Evolutionary conservation across 2,888 invertebrate genomes (phyloP), one percentile per base, ranked within the genome.

Genomic region (Melieria omissa): DNA sequence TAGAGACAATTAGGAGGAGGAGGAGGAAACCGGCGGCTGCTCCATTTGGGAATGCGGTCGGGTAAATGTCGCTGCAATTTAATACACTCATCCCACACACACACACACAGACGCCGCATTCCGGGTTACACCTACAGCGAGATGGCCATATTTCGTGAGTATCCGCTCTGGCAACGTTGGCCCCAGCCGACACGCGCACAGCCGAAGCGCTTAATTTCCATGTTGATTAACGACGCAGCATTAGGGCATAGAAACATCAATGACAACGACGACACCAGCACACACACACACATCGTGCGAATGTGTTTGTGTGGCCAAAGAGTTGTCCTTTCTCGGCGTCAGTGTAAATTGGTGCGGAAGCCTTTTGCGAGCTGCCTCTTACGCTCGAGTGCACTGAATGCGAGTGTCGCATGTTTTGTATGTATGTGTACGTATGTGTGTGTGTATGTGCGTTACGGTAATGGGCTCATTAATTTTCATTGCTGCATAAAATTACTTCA

Each of bases 381-480:
- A 29, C 29, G 29, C 29, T 29, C 29, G 29, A 29, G 29, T 29
- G 29, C 29, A 29, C 29, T 5, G 29, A 57, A 57, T 3, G 29
- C 10, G 7, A n/a, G 6, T 52, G 52, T 52, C 66, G 65, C 14
- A 80, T 76, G 10, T 49, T 45, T 46, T 12, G 12, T 29, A 58
- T 29, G 29, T 16, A 44, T 14, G 57, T 67, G 41, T 2, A 2
- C 3, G 29, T 29, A 29, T 3, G 29, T 3, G 29, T 29, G 29
- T 29, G 29, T 29, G 29, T 60, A 16, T 63, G 60, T 66, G 44
- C 54, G 10, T 57, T 14, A 47, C 78, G 75, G 82, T 81, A 80
- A 81, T 81, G 81, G 81, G 79, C 81, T 82, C 81, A 82, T 81
- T 81, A 82, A 81, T 81, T 82, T 82, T 80, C 80, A 80, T 81